A percentile compares a stretch with the other conserved stretches of the same genome.
phyloP scores from a whole-genome alignment of 1,140 invertebrate genomes.

The Ceratina calcarata region DNA sequence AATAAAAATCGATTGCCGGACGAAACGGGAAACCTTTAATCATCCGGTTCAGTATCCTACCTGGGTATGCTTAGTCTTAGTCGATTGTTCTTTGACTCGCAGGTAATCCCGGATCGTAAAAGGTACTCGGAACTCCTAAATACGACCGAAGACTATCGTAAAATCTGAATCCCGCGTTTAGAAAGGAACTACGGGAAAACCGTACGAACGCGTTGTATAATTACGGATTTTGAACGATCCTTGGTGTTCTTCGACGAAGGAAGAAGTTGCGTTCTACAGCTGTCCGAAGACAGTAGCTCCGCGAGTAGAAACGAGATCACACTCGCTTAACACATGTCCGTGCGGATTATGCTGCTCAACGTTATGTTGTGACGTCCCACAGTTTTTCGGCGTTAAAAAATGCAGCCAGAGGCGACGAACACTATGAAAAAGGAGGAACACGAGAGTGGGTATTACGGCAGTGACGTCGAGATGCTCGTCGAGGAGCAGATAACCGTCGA shows the following conservation, averaged over 20 bases:
- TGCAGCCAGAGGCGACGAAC: neutral
- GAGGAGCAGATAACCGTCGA: conserved; percentile 49
- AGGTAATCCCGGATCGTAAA: neutral
- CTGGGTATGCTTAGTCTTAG: neutral
- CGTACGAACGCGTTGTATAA: neutral
- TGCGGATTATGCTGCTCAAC: too few species aligned
- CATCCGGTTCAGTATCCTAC: too few species aligned
- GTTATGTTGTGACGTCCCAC: conserved; percentile 16
- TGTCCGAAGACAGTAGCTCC: too few species aligned
- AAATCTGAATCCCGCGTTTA: neutral
- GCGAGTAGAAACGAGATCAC: too few species aligned
- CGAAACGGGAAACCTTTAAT: too few species aligned
- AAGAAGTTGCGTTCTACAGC: too few species aligned
- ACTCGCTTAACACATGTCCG: too few species aligned
- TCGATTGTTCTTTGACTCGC: neutral
- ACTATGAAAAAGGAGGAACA: conserved; percentile 71
- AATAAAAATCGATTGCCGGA: neutral
- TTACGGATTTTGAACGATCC: too few species aligned
- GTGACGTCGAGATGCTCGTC: conserved; percentile 45
- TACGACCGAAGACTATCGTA: neutral
- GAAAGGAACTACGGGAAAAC: neutral
- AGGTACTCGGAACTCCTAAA: neutral
- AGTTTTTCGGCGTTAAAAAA: too few species aligned
- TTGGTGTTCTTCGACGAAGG: neutral
- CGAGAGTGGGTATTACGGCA: conserved; percentile 75